phyloP scores from a whole-genome alignment of 2,797 vertebrate species.

The Artibeus jamaicensis region DNA sequence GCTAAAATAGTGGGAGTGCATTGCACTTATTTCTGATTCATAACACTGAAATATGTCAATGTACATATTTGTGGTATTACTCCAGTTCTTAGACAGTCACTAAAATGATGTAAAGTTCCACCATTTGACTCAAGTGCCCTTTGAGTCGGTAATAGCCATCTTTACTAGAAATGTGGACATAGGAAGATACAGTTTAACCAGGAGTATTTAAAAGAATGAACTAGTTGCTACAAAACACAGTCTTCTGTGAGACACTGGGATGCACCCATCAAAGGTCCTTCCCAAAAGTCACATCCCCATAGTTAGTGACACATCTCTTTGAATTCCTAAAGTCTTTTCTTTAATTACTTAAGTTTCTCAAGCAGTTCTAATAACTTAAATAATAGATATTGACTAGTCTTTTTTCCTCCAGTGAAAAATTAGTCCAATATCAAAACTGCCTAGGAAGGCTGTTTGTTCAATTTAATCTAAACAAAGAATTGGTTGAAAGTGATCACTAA shows the following conservation, averaged over 20 bases:
- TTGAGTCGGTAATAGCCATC: background rate
- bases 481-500: conserved; percentile 40
- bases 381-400: conserved; percentile 66
- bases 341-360: conserved; percentile 74
- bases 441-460: conserved; percentile 50
- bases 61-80: background rate
- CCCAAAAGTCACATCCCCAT: background rate
- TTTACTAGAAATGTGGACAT: background rate
- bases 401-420: conserved; percentile 38
- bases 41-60: background rate
- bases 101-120: background rate
- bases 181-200: background rate
- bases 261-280: background rate
- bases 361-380: conserved; percentile 74
- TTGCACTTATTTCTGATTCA: conserved; percentile 23
- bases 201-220: background rate
- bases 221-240: background rate
- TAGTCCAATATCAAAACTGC: conserved; percentile 65
- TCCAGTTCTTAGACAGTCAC: background rate
- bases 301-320: background rate
- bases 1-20: background rate
- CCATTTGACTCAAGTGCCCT: background rate
- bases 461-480: conserved; percentile 62
- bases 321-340: conserved; percentile 15
- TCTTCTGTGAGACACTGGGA: background rate